Evolutionary conservation across 2,797 vertebrate genomes (phyloP).

Genomic region (Phoebastria nigripes): DNA sequence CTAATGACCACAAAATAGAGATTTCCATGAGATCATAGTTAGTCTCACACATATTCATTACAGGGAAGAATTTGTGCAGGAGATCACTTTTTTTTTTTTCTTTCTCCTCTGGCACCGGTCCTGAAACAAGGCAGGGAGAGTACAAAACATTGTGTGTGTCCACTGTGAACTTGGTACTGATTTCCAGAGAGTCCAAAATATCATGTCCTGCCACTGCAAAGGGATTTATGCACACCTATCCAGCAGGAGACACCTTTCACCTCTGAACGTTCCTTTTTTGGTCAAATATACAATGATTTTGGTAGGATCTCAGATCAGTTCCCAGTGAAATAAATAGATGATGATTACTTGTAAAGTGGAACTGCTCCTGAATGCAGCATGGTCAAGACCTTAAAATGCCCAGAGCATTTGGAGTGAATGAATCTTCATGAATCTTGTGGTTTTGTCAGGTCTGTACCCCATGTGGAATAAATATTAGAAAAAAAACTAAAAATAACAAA

Average conservation of each 20-base stretch:
- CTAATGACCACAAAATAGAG: conserved; percentile 22
- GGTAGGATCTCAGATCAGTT: background rate
- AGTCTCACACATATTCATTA: conserved; percentile 52
- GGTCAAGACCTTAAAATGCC: background rate
- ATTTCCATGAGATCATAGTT: conserved; percentile 31
- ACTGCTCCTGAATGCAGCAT: background rate
- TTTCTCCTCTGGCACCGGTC: background rate
- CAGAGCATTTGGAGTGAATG: background rate
- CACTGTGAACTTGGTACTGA: background rate
- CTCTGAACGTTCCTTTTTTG: background rate
- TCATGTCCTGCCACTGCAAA: background rate
- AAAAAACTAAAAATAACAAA: background rate
- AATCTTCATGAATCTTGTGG: background rate
- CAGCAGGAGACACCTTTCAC: background rate
- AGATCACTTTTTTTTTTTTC: background rate
- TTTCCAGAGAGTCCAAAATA: background rate
- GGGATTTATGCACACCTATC: background rate
- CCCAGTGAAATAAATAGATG: background rate
- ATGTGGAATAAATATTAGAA: background rate
- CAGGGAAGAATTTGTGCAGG: conserved; percentile 18
- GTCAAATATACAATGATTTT: background rate
- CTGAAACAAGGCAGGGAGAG: background rate
- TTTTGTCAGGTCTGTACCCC: background rate
- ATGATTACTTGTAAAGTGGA: background rate
- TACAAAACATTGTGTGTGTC: background rate